Base-by-base conservation (phyloP, 1,140 invertebrate genomes). In the Wiebesia pumilae region DNA sequence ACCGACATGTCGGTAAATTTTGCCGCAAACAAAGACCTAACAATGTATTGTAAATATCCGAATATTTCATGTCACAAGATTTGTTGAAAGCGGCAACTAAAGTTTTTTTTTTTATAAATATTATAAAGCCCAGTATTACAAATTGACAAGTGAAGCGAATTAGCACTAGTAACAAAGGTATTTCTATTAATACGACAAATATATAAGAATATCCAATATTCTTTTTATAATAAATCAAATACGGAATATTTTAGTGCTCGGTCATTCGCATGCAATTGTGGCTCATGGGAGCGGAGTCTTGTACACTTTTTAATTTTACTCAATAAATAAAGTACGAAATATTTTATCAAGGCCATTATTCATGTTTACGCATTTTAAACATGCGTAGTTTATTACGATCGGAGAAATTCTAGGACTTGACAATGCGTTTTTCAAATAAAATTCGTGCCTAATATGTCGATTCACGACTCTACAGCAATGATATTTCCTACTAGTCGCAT, bases 321-420 rank as follows among this genome's bases (percentile, higher is more conserved):
- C 80, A 1, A 81, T 65, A 81, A 82, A 82, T 82, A 82, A 82
- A 82, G 65, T 82, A 33, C 7, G 65, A 47, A 81, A 82, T 82
- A 82, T 69, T 82, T 82, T 51, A 81, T 40, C 33, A 65, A 24
- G 35, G 47, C 77, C 73, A 27, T 77, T 47, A 47, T 77, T 47
- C n/a, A 47, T 43, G n/a, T n/a, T 47, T 67, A 58, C 58, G 88
- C 87, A 88, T 87, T 88, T 87, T 89, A 87, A 89, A 80, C 88
- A 83, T 78, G 88, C 90, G 90, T 91, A 90, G 90, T 91, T 91
- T 90, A 92, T 91, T 90, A 89, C 89, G 88, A 88, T 87, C 89
- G 14, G 24, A 58, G 51, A 58, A 24, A 58, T 81, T 10, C 38
- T 19, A 58, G 86, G 77, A 89, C 90, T 90, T 91, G 91, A 33